Evolutionary conservation across 2,888 invertebrate species (phyloP), one percentile per base, ranked within the genome.

Genomic region (Uropetala carovei): DNA sequence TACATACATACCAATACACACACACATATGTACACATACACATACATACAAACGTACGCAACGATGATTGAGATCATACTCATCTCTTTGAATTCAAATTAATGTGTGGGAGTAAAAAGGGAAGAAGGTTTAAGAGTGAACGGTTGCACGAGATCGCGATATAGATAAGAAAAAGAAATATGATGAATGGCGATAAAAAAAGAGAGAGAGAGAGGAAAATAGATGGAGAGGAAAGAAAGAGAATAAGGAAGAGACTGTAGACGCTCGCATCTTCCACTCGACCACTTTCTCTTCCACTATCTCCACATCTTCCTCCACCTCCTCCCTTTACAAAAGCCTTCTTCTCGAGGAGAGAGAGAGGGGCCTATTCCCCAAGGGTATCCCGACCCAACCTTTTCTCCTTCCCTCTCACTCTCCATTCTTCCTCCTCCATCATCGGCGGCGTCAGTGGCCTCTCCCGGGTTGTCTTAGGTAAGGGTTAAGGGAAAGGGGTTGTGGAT

Each of bases 401-500:
- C n/a, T 30, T 43, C 18, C 82, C 27, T 82, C 11, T 43, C 16
- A 30, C 0, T 0, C 27, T 22, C 30, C 83, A 83, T 30, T 16
- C 30, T 30, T 14, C 82, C 13, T 27, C 59, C 86, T 60, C 86
- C 60, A 59, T 27, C 60, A 18, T 60, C 86, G 18, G 58, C 85
- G 60, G 60, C 22, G 30, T 43, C 82, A 82, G 30, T 9, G 68
- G 43, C 82, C 86, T 60, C 60, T 30, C 27, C 82, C 16, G 16
- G 60, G 86, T 89, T 89, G 89, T 89, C 89, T 89, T 68, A 89
- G 89, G 89, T 89, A 89, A 89, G 89, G 89, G 89, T 89, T 86
- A 64, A 60, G 89, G 64, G 60, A 57, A 30, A 56, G 83, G 43
- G 86, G 60, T 86, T 86, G 58, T 59, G 86, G 86, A 86, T 86